Evolutionary conservation across 2,113 vertebrate genomes (phyloP), one percentile per base, ranked within the genome.

Genomic region (Hassar affinis): DNA sequence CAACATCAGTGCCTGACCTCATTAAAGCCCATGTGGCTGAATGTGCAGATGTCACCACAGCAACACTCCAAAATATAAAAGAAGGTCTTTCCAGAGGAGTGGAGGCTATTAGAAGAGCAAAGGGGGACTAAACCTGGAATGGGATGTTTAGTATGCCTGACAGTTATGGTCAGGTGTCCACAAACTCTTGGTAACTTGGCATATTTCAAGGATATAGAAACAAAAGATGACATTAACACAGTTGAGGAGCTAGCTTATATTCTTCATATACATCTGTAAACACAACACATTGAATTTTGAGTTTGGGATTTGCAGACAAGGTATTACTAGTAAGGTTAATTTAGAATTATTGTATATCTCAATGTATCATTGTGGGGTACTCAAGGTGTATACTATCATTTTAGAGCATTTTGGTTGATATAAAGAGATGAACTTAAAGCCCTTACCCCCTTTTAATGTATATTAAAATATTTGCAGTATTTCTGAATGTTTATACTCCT

Each of bases 401-500:
- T 0, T 20, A 1, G 7, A 4, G 22, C 12, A n/a, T 45, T 71
- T 45, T n/a, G 5, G 20, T 45, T 45, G 2, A 14, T 25, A 14
- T 38, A 45, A 71, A 71, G 42, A 51, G n/a, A 72, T 72, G 49
- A 14, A 17, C 47, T 49, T 7, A 72, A 5, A 72, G 11, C 6
- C 5, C 25, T 49, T 42, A 42, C 22, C 45, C 9, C 38, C 45
- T 27, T 27, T 14, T 47, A 47, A 11, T 47, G 12, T 3, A 27
- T 51, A 71, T n/a, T 69, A 45, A 72, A 79, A 57, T 83, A 30
- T 78, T 59, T 38, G 68, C 81, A n/a, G n/a, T 49, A 56, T 64
- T 71, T 62, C 25, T 90, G 80, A 89, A 88, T 88, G 77, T 79
- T 84, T 85, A 54, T 86, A 86, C 84, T 84, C 86, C 86, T 87